Conservation (phyloP, 2,113 vertebrate genomes). For the Epinephelus moara region DNA sequence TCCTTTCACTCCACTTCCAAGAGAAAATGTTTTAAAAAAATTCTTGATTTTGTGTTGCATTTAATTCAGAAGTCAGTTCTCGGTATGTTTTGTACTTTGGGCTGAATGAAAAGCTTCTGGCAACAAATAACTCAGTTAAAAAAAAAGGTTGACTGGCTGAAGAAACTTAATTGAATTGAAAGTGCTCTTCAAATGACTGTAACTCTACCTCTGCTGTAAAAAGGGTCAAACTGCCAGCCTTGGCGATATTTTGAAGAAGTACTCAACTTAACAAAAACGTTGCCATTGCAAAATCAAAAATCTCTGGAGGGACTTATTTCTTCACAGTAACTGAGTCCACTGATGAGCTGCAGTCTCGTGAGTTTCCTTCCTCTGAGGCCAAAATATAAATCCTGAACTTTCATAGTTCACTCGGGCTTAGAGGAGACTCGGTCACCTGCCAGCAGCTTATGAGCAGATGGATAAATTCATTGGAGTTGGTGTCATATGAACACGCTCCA, state of each 20-base stretch:
- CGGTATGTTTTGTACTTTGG: background rate
- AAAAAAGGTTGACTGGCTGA: background rate
- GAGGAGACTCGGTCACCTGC: constrained; percentile 56
- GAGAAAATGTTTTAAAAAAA: background rate
- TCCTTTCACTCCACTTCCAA: background rate
- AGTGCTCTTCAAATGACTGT: background rate
- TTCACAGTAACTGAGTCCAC: constrained; percentile 52
- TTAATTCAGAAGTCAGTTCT: background rate
- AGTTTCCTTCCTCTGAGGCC: constrained; percentile 69
- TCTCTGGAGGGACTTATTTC: constrained; percentile 49
- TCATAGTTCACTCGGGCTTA: constrained; percentile 36
- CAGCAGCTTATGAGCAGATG: constrained; percentile 64
- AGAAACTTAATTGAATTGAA: background rate
- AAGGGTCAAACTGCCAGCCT: constrained; percentile 13
- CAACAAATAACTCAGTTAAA: too few relatives aligned
- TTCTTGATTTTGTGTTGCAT: background rate
- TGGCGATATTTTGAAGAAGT: constrained; percentile 58
- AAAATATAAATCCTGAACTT: constrained; percentile 62
- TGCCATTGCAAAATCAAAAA: constrained; percentile 54
- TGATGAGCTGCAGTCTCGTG: constrained; percentile 61
- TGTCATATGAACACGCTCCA: background rate
- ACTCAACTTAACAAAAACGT: constrained; percentile 40
- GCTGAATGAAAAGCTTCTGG: background rate
- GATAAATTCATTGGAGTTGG: constrained; percentile 24
- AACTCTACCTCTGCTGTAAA: constrained; percentile 10